These are phyloP conservation scores for Lanistes nyassanus DNA, from an alignment of 1,140 invertebrate species.

Conservation along the genomic window DNA sequence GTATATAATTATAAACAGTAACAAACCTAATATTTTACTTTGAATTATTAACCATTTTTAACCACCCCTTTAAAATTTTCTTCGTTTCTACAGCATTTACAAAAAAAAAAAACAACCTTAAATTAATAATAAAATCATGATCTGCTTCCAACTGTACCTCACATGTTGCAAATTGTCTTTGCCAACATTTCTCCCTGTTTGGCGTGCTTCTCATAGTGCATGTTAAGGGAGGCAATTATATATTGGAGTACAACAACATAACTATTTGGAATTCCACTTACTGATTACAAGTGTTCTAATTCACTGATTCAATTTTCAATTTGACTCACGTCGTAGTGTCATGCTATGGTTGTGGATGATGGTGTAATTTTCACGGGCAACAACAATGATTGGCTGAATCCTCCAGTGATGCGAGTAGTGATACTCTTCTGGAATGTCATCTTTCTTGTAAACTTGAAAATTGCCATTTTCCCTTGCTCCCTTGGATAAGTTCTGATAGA, in stretches of 20 bases:
- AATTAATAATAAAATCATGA: too few species aligned
- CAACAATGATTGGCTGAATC: slow-evolving; percentile 57
- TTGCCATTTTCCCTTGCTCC: slow-evolving; percentile 25
- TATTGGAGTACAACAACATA: background rate
- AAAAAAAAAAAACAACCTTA: too few species aligned
- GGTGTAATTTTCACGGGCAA: slow-evolving; percentile 46
- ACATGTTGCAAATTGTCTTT: too few species aligned
- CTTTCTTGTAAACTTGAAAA: slow-evolving; percentile 57
- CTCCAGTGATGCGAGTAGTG: slow-evolving; percentile 60
- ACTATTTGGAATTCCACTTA: background rate
- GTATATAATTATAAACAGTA: slow-evolving; percentile 2
- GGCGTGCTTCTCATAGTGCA: too few species aligned
- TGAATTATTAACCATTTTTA: too few species aligned
- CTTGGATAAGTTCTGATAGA: slow-evolving; percentile 40
- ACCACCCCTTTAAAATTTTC: too few species aligned
- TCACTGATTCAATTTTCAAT: too few species aligned
- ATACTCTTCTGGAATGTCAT: slow-evolving; percentile 59
- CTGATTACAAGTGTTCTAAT: background rate
- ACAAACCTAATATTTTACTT: background rate
- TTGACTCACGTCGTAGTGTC: too few species aligned
- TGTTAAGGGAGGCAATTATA: too few species aligned
- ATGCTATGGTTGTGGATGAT: slow-evolving; percentile 4
- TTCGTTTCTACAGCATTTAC: too few species aligned
- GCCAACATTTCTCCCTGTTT: too few species aligned
- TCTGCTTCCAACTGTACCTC: too few species aligned